A percentile compares a stretch with the other conserved stretches of the same genome.
Evolutionary conservation across 1,140 invertebrate species (phyloP).

Genomic region (Rhopalosiphum maidis): DNA sequence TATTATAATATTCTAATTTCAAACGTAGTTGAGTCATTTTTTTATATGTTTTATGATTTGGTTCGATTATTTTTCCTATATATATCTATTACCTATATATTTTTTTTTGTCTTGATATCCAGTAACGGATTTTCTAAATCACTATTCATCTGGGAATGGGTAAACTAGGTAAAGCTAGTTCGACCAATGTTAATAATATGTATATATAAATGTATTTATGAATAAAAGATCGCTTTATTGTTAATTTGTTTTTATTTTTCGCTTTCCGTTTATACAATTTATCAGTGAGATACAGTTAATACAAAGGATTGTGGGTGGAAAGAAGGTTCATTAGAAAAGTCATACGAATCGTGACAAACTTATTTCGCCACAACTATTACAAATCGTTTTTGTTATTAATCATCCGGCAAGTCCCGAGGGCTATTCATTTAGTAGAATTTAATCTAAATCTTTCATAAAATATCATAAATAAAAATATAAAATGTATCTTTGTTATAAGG

Average conservation of each 20-base stretch:
- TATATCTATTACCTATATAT: not conserved
- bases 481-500: slow-evolving; percentile 29
- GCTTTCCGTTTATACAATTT: not conserved
- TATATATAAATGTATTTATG: not conserved
- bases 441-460: slow-evolving; percentile 32
- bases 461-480: not conserved
- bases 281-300: not conserved
- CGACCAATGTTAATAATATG: not conserved
- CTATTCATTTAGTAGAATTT: slow-evolving; percentile 26
- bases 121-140: slow-evolving; percentile 12
- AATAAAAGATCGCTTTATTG: not conserved
- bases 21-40: not conserved
- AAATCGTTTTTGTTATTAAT: slow-evolving; percentile 51
- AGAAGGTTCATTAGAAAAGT: slow-evolving; percentile 37
- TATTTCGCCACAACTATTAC: slow-evolving; percentile 47
- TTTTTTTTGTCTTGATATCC: not conserved
- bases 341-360: slow-evolving; percentile 52
- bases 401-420: not conserved
- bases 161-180: not conserved
- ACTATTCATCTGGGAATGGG: not conserved
- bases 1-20: not conserved
- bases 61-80: not conserved
- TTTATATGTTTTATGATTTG: not conserved
- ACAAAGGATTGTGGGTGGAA: slow-evolving; percentile 21
- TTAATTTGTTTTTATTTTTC: not conserved